Evolutionary conservation across 2,113 vertebrate species (phyloP).

Genomic region (Brachirus orientalis): DNA sequence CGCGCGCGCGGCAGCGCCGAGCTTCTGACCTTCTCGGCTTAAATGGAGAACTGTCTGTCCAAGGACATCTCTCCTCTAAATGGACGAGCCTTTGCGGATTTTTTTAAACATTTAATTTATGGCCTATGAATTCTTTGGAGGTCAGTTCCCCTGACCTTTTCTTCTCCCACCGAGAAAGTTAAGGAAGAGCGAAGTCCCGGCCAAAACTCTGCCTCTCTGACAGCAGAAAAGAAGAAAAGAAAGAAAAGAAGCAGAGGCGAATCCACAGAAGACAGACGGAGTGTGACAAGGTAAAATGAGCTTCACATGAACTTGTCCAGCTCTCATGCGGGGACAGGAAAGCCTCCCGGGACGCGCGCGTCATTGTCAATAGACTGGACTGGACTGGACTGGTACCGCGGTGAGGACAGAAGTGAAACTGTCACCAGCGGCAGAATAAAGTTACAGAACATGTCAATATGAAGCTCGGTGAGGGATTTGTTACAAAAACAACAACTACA

Average conservation of each 20-base stretch:
- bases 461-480: background rate
- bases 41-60: conserved; percentile 87
- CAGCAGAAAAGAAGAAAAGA: background rate
- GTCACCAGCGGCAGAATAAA: conserved; percentile 65
- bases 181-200: conserved; percentile 80
- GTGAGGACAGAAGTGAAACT: conserved; percentile 82
- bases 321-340: conserved; percentile 29
- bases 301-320: conserved; percentile 57
- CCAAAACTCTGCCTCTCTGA: conserved; percentile 16
- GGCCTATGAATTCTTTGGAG: conserved; percentile 95
- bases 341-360: conserved; percentile 42
- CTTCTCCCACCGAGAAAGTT: conserved; percentile 81
- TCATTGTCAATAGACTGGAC: conserved; percentile 76
- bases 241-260: background rate
- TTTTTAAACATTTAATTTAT: conserved; percentile 96
- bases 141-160: conserved; percentile 93
- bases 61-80: conserved; percentile 92
- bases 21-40: conserved; percentile 69
- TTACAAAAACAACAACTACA: conserved; percentile 12
- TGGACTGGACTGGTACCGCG: too few relatives aligned
- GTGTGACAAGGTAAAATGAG: background rate
- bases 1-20: conserved; percentile 5
- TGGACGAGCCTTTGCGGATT: conserved; percentile 85
- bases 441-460: conserved; percentile 60
- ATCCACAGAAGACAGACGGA: background rate